Percentiles rank a stretch among this genome's conserved stretches.
These are phyloP conservation scores for Otolemur crassicaudatus DNA, from an alignment of 2,797 vertebrate species.

Conservation along the genomic window DNA sequence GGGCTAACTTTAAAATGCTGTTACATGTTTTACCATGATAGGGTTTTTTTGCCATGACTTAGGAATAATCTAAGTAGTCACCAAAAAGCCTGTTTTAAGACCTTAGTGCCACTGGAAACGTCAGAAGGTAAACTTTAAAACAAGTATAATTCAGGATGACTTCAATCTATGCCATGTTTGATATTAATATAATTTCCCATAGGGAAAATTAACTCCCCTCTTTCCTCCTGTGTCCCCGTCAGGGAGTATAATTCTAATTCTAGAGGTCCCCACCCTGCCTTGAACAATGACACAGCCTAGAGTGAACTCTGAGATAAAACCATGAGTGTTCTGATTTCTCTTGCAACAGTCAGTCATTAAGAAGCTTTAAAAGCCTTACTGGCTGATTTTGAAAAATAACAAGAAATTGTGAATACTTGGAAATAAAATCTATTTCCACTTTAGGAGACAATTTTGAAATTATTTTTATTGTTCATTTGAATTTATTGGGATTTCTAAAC, in stretches of 20 bases:
- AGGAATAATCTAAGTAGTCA: constrained; percentile 59
- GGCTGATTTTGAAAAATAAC: constrained; percentile 49
- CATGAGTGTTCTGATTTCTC: background rate
- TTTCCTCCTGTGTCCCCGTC: background rate
- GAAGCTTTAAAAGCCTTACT: constrained; percentile 48
- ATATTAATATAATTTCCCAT: background rate
- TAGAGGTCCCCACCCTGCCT: background rate
- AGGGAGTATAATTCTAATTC: background rate
- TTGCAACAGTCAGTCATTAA: constrained; percentile 38
- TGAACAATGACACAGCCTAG: background rate
- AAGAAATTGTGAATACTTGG: constrained; percentile 55
- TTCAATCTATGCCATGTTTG: constrained; percentile 12
- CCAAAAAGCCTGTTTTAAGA: constrained; percentile 60
- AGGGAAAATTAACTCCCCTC: constrained; percentile 64
- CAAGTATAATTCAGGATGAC: constrained; percentile 34
- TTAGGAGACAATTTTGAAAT: constrained; percentile 71
- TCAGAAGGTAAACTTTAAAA: constrained; percentile 69
- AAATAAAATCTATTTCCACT: constrained; percentile 74
- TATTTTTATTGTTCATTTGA: constrained; percentile 72
- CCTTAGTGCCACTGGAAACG: constrained; percentile 54
- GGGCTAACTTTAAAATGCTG: constrained; percentile 56
- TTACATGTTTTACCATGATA: constrained; percentile 61
- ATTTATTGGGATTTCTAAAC: constrained; percentile 60
- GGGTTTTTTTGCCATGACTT: background rate
- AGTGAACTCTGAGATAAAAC: background rate